Evolutionary conservation across 1,140 invertebrate species (phyloP).

Genomic region (Cyclina sinensis): DNA sequence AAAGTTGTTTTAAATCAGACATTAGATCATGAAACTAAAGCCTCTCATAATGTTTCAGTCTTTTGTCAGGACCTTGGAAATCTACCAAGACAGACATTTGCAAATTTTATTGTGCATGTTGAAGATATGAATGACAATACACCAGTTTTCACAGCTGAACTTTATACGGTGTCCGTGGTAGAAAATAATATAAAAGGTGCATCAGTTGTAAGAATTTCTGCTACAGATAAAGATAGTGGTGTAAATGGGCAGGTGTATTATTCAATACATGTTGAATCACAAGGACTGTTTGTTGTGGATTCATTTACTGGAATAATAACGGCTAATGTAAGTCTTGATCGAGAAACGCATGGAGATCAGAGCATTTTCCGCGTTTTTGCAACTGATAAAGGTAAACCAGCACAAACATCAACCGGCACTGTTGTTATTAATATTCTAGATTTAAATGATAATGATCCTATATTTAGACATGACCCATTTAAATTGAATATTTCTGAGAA

Average conservation of each 20-base stretch:
- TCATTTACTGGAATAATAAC: constrained; percentile 34
- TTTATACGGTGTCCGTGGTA: constrained; percentile 39
- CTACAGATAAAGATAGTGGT: constrained; percentile 58
- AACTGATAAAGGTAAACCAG: constrained; percentile 31
- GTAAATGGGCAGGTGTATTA: constrained; percentile 63
- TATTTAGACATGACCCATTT: constrained; percentile 44
- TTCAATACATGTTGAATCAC: constrained; percentile 50
- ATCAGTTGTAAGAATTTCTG: constrained; percentile 45
- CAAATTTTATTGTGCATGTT: constrained; percentile 40
- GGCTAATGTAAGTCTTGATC: constrained; percentile 35
- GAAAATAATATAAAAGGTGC: constrained; percentile 55
- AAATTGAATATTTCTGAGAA: constrained; percentile 49
- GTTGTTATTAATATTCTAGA: constrained; percentile 49
- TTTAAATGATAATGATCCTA: constrained; percentile 64
- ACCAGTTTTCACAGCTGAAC: constrained; percentile 36
- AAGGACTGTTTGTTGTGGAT: constrained; percentile 36
- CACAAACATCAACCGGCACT: constrained; percentile 47
- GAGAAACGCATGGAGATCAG: constrained; percentile 51
- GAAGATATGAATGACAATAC: constrained; percentile 70
- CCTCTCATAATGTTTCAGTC: constrained; percentile 52
- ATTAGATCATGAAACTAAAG: constrained; percentile 60
- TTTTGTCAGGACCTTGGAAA: constrained; percentile 60
- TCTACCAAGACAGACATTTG: constrained; percentile 34
- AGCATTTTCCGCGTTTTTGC: constrained; percentile 56
- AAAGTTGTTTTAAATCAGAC: constrained; percentile 56